phyloP scores from a whole-genome alignment of 2,797 vertebrate species.

The Pangasius krempfi region DNA sequence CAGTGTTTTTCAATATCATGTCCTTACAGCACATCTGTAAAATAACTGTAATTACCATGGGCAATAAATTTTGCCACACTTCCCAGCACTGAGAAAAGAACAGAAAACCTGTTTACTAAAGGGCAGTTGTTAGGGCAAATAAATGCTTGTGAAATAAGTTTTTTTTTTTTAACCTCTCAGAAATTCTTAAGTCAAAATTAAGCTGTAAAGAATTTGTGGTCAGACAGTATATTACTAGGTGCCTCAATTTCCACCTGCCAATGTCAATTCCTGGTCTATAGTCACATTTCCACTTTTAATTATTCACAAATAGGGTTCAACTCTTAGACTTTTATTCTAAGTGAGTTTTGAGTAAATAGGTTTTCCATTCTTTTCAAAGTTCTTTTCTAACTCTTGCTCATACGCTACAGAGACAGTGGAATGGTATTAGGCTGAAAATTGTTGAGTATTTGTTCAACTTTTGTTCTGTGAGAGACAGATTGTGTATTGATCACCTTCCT shows the following conservation, averaged over 20 bases:
- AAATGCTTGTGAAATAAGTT: background rate
- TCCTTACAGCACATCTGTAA: background rate
- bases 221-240: background rate
- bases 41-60: background rate
- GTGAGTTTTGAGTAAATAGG: background rate
- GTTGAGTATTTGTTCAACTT: background rate
- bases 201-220: background rate
- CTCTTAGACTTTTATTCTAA: background rate
- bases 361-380: background rate
- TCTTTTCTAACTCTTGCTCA: background rate
- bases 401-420: background rate
- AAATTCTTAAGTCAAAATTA: background rate
- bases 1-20: background rate
- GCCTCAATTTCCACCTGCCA: background rate
- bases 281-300: background rate
- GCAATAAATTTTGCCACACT: background rate
- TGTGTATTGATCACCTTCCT: constrained; percentile 82
- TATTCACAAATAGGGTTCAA: background rate
- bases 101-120: background rate
- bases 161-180: background rate
- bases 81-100: background rate
- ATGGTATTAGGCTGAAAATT: background rate
- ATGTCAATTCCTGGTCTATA: background rate
- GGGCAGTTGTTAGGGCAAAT: too few species aligned
- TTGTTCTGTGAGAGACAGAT: background rate